A percentile compares a stretch with the other conserved stretches of the same genome.
These are phyloP conservation scores for Troides oblongomaculatus DNA, from an alignment of 2,888 invertebrate genomes.

Conservation along the genomic window DNA sequence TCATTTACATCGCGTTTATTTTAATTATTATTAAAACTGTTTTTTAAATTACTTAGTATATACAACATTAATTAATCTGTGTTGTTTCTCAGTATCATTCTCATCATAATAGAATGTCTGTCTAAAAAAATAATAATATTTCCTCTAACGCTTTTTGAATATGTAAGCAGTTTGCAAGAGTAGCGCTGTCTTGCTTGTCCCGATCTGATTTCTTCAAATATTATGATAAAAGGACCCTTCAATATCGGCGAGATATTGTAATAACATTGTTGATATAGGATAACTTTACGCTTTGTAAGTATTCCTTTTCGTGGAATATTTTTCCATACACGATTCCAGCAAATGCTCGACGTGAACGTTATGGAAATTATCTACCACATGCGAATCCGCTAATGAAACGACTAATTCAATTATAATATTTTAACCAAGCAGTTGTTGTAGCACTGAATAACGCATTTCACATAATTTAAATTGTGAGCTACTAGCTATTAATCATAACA, in stretches of 20 bases:
- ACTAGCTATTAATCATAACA: too few relatives aligned
- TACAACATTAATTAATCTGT: not conserved
- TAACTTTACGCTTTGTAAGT: conserved; percentile 22
- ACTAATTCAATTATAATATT: conserved; percentile 22
- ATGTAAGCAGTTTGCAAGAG: conserved; percentile 46
- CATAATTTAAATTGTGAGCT: too few relatives aligned
- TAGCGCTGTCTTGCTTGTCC: conserved; percentile 41
- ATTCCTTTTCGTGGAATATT: conserved; percentile 24
- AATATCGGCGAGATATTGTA: conserved; percentile 45
- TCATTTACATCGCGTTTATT: too few relatives aligned
- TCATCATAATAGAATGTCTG: not conserved
- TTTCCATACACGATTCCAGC: conserved; percentile 12
- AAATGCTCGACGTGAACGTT: not conserved
- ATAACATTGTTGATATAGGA: conserved; percentile 39
- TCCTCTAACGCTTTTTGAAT: conserved; percentile 48
- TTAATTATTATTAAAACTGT: too few relatives aligned
- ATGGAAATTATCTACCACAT: conserved; percentile 10
- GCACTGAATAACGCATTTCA: not conserved
- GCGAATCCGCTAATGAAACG: conserved; percentile 16
- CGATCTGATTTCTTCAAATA: conserved; percentile 45
- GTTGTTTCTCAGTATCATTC: not conserved
- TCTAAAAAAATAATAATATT: conserved; percentile 33
- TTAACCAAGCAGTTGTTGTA: conserved; percentile 1
- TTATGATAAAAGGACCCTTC: conserved; percentile 55
- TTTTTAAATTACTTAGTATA: not conserved